Evolutionary conservation across 2,113 vertebrate species (phyloP).

Genomic region (Microtus richardsoni): DNA sequence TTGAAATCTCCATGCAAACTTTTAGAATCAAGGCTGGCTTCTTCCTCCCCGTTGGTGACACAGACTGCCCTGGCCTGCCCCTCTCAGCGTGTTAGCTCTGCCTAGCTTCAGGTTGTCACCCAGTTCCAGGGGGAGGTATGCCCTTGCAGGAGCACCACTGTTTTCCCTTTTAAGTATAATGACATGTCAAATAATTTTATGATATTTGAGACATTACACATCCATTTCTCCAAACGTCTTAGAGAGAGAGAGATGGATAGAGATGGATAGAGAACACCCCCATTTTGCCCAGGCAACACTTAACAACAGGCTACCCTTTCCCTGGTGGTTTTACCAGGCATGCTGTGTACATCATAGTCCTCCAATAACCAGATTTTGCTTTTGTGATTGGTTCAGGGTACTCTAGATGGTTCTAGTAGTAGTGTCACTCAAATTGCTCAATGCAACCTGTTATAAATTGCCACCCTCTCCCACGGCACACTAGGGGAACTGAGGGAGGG

Average conservation of each 20-base stretch:
- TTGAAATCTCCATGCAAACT: slow-evolving; percentile 44
- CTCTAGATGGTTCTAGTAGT: fast-evolving
- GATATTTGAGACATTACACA: background rate
- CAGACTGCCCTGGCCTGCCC: background rate
- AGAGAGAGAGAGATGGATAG: too few relatives aligned
- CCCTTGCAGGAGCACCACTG: background rate
- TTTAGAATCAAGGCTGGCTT: slow-evolving; percentile 11
- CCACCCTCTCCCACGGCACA: fast-evolving
- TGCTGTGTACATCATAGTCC: fast-evolving
- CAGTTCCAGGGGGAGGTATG: background rate
- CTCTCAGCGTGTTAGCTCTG: background rate
- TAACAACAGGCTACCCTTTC: fast-evolving
- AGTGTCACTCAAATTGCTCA: fast-evolving
- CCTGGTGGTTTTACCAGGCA: fast-evolving
- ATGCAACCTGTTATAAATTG: background rate
- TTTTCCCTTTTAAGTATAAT: background rate
- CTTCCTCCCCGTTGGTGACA: background rate
- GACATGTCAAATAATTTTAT: background rate
- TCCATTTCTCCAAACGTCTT: background rate
- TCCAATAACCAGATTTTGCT: fast-evolving
- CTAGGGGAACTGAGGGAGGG: background rate
- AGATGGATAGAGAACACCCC: fast-evolving
- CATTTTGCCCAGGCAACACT: fast-evolving
- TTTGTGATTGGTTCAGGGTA: background rate
- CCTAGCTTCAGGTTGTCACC: background rate